Base-by-base conservation (phyloP, 2,797 vertebrate genomes). In the Onychomys torridus region DNA sequence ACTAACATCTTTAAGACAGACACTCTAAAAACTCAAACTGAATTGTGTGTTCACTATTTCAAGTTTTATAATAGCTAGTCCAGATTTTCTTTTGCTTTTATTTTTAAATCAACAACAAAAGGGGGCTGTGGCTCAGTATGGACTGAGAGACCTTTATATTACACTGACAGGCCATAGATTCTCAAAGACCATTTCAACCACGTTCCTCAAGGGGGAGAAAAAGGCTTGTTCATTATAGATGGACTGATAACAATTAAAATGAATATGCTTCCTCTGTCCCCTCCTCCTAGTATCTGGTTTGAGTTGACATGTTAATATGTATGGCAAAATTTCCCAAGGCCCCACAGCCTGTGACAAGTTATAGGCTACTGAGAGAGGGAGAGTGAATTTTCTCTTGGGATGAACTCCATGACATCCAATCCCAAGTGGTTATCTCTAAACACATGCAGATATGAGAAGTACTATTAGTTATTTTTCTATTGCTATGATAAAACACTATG, bases 41-140 rank as follows among this genome's bases (percentile, higher is more conserved):
- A 96, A 82, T 40, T 17, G 76, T 81, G 67, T 90, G 16, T 49
- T 95, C 77, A 77, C 29, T 89, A 71, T 97, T 92, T 92, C 46
- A 94, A 37, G 16, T 23, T 49, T 77, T 90, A 59, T n/a, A 69
- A 75, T 55, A 81, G 55, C 4, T 81, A 67, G 52, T 81, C 2
- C 34, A 77, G 76, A 88, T 27, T 19, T 76, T 78, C 34, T 79
- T 84, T 84, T 95, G 19, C 23, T 82, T 93, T 95, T 91, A 69
- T 86, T 37, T 63, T 90, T 94, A 67, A 34, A 79, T 65, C 61
- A 75, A 93, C 16, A n/a, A 29, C n/a, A 37, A 63, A 73, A 89
- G 43, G 32, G 21, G 61, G 29, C 17, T 69, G 57, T 61, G 94
- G 34, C 23, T 43, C 34, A 61, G 37, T 37, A 75, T 49, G 61